Conservation (phyloP, 2,113 vertebrate genomes). For the Morone saxatilis region DNA sequence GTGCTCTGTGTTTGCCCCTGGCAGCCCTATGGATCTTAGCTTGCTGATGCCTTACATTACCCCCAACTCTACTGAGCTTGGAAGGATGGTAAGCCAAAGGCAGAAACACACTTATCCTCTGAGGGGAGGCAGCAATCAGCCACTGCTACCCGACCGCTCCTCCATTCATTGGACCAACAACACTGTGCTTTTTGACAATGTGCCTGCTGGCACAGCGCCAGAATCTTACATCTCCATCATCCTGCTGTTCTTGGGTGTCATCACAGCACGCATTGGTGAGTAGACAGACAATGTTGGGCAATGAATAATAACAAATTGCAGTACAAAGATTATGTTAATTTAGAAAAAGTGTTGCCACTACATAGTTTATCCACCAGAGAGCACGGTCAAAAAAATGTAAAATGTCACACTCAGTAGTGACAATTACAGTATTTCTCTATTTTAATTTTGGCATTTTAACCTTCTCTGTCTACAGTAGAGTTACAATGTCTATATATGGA, state of each 20-base stretch:
- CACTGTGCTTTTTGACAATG: constrained; percentile 85
- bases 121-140: constrained; percentile 83
- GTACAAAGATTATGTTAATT: neutral
- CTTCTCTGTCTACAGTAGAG: neutral
- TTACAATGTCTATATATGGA: neutral
- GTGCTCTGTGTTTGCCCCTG: constrained; percentile 87
- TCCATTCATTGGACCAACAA: constrained; percentile 90
- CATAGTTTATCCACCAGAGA: neutral
- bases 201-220: constrained; percentile 76
- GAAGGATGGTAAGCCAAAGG: constrained; percentile 73
- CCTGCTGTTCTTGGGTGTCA: constrained; percentile 87
- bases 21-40: constrained; percentile 86
- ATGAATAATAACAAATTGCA: neutral
- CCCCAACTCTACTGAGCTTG: constrained; percentile 72
- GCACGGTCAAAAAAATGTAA: neutral
- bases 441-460: neutral
- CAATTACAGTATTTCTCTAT: neutral
- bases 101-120: constrained; percentile 78
- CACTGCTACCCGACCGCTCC: constrained; percentile 84
- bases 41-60: constrained; percentile 76
- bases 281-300: constrained; percentile 11
- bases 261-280: constrained; percentile 86
- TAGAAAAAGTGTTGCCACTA: neutral
- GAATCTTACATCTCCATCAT: constrained; percentile 86
- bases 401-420: neutral